Evolutionary conservation across 2,797 vertebrate species (phyloP).

Genomic region (Ciconia nigra): DNA sequence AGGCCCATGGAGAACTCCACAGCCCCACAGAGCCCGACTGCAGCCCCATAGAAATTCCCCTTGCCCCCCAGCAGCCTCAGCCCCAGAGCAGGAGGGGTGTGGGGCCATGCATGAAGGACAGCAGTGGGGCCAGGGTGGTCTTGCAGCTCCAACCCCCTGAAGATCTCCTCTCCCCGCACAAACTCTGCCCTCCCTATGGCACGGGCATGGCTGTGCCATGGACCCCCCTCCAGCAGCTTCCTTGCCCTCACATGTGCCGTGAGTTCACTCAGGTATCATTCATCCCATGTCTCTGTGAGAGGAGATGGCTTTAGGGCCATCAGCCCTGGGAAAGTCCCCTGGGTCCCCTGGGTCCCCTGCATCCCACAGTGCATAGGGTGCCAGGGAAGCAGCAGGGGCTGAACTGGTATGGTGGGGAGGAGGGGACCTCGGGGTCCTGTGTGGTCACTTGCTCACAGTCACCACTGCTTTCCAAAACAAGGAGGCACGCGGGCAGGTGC

Average conservation of each 20-base stretch:
- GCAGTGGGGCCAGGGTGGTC: neutral
- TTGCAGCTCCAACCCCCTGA: neutral
- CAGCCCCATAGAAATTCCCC: neutral
- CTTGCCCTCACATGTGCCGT: accelerated
- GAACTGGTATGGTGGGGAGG: neutral
- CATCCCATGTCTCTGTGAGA: neutral
- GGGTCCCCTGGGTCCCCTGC: too few species aligned
- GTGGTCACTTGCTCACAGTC: neutral
- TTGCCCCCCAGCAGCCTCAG: neutral
- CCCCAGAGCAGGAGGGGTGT: neutral
- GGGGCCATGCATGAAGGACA: neutral
- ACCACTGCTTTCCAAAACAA: constrained; percentile 15
- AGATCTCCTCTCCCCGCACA: neutral
- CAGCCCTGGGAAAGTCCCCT: neutral
- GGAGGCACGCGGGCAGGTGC: neutral
- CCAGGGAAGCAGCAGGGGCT: neutral
- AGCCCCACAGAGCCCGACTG: neutral
- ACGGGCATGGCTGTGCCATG: too few species aligned
- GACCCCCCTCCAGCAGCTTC: neutral
- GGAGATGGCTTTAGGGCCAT: neutral
- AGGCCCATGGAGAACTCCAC: neutral
- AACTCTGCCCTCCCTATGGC: neutral
- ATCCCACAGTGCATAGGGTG: accelerated
- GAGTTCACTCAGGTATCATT: neutral
- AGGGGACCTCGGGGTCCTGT: neutral